Evolutionary conservation across 2,888 invertebrate species (phyloP), one percentile per base, ranked within the genome.

Genomic region (Chaetogeoica ovagalla): DNA sequence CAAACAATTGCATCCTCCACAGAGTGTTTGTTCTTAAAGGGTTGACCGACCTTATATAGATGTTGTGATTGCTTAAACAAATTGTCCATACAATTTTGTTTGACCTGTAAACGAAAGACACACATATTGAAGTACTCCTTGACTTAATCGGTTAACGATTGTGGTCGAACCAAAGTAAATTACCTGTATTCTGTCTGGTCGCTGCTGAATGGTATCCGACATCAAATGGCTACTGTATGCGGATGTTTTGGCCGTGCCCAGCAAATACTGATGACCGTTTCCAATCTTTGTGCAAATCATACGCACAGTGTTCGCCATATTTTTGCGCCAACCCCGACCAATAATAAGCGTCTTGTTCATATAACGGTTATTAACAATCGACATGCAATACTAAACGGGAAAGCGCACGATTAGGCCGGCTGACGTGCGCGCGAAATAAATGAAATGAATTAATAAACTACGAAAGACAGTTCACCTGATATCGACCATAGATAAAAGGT

Each of bases 291-390:
- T 71, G 55, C 71, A 79, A 43, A 79, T 79, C 62, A 71, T 71
- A 15, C 79, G 79, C 19, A 79, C 79, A 15, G 79, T 55, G 70
- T 79, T 79, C 6, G 79, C 79, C 79, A 79, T 79, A 23, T 19
- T 70, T 60, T 37, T 23, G 6, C 39, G 39, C 57, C 11, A 11
- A 48, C n/a, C n/a, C n/a, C n/a, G n/a, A n/a, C n/a, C n/a, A n/a
- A n/a, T n/a, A n/a, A n/a, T n/a, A n/a, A n/a, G n/a, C n/a, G n/a
- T n/a, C n/a, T n/a, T n/a, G n/a, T n/a, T n/a, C n/a, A n/a, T n/a
- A n/a, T n/a, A n/a, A n/a, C n/a, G n/a, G n/a, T n/a, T n/a, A n/a
- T n/a, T n/a, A n/a, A n/a, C n/a, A n/a, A n/a, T n/a, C n/a, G n/a
- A n/a, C n/a, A n/a, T n/a, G n/a, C n/a, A n/a, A n/a, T n/a, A n/a